Evolutionary conservation across 2,113 vertebrate genomes (phyloP).

Genomic region (Leuciscus idus): DNA sequence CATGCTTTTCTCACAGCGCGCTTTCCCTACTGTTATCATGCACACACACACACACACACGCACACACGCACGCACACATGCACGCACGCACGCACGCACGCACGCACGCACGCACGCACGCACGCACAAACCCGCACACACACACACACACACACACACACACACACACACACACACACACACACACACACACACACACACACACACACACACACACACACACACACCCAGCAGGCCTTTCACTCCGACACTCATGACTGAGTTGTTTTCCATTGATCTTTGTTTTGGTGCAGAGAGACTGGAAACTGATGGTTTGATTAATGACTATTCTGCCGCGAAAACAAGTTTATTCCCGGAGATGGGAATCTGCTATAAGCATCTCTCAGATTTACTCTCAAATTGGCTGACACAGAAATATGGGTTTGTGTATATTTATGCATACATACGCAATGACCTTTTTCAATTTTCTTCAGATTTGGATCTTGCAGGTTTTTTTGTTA

Average conservation of each 20-base stretch:
- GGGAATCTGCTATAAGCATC: conserved; percentile 7
- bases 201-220: neutral
- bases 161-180: neutral
- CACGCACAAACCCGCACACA: neutral
- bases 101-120: neutral
- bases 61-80: neutral
- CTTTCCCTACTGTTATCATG: neutral
- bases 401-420: conserved; percentile 12
- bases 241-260: neutral
- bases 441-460: neutral
- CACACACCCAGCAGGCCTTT: neutral
- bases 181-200: neutral
- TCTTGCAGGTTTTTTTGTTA: neutral
- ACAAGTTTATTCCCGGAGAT: neutral
- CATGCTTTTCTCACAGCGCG: neutral
- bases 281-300: neutral
- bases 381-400: conserved; percentile 7
- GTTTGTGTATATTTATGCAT: conserved; percentile 1
- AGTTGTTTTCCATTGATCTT: conserved; percentile 42
- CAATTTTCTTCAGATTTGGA: neutral
- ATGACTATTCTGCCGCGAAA: neutral
- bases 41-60: neutral
- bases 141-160: neutral
- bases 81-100: neutral
- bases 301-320: conserved; percentile 42